Evolutionary conservation across 1,140 invertebrate genomes (phyloP), one percentile per base, ranked within the genome.

Genomic region (Mya arenaria): DNA sequence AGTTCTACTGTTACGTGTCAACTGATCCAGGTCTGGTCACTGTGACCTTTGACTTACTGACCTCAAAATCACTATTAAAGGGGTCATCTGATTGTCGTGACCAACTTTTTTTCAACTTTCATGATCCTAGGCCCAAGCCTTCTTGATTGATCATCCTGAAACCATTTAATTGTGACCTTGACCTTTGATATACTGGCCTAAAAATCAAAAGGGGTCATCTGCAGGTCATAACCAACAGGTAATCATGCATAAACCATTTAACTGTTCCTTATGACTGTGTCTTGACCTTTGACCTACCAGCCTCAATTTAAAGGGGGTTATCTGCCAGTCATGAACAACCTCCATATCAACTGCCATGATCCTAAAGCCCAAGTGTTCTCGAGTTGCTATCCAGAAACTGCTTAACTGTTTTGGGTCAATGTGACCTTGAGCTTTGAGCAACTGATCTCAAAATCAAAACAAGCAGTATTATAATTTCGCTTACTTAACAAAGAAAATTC

Each of bases 361-460:
- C n/a, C n/a, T n/a, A n/a, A n/a, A n/a, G n/a, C n/a, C n/a, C n/a
- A n/a, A n/a, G n/a, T n/a, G n/a, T n/a, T n/a, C 52, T 56, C 52
- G 52, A 56, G 52, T 56, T 56, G 52, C 52, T n/a, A n/a, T n/a
- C n/a, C n/a, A n/a, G n/a, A n/a, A n/a, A n/a, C n/a, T n/a, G n/a
- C n/a, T n/a, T n/a, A n/a, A n/a, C n/a, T n/a, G n/a, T n/a, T n/a
- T n/a, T n/a, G n/a, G n/a, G n/a, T n/a, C 52, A 56, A 56, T 56
- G 52, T 56, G 52, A 56, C 52, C 52, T 28, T 56, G 52, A 56
- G 52, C 52, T 56, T 56, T 56, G 17, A 56, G 52, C 4, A 56
- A 56, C 52, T 56, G 52, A 56, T 56, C 52, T 56, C 52, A 56
- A 56, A 56, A 56, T 56, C 52, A 56, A 56, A 56, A 56, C 52